These are phyloP conservation scores for Dicrostonyx torquatus DNA, from an alignment of 2,797 vertebrate genomes.

Conservation along the genomic window DNA sequence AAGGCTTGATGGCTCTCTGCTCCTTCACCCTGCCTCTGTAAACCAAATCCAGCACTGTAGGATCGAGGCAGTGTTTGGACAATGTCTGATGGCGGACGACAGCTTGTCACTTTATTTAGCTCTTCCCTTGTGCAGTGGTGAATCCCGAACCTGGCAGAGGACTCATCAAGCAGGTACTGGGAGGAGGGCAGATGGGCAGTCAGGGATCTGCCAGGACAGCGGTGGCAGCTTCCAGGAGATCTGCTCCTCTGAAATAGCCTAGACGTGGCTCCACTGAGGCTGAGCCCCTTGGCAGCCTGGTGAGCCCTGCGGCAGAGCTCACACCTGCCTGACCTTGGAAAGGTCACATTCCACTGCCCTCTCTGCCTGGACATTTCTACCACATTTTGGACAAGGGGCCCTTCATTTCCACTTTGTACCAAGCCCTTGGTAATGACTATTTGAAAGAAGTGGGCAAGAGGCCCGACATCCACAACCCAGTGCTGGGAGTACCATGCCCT, in stretches of 20 bases:
- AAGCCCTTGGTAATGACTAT: too few relatives aligned
- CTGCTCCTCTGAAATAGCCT: background rate
- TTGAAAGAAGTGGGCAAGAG: background rate
- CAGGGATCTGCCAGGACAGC: background rate
- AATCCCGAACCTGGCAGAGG: background rate
- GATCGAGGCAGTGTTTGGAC: background rate
- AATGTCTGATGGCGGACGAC: background rate
- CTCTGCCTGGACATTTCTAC: too few relatives aligned
- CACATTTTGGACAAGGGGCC: background rate
- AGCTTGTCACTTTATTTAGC: background rate
- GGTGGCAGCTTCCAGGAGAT: background rate
- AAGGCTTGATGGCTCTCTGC: rapidly evolving
- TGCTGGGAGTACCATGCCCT: background rate
- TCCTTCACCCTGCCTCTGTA: rapidly evolving
- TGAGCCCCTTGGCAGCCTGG: background rate
- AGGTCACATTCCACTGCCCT: background rate
- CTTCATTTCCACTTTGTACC: background rate
- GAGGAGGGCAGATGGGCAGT: background rate
- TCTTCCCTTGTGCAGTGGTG: rapidly evolving
- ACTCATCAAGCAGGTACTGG: background rate
- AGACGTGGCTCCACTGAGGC: too few relatives aligned
- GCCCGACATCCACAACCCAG: too few relatives aligned
- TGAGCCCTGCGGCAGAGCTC: background rate
- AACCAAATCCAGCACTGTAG: too few relatives aligned
- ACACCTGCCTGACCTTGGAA: background rate